A percentile compares a stretch with the other conserved stretches of the same genome.
Conservation (phyloP, 2,888 invertebrate genomes). For the Cephonodes hylas region DNA sequence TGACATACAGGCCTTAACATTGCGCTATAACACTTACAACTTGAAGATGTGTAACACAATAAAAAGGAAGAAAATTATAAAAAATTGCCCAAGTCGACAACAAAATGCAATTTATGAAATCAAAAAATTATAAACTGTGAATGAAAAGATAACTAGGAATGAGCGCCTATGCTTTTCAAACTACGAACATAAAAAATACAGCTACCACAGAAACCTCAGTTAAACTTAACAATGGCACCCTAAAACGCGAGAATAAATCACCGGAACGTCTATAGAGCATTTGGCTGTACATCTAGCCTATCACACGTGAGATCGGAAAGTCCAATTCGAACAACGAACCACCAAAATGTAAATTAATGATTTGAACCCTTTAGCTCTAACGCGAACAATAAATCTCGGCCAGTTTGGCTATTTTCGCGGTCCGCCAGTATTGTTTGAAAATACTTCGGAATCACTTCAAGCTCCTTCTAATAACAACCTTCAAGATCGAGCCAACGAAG, state of each 20-base stretch:
- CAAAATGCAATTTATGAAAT: too few species aligned
- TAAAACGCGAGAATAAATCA: not conserved
- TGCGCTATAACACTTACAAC: too few species aligned
- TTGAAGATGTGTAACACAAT: too few species aligned
- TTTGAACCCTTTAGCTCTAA: slow-evolving; percentile 3
- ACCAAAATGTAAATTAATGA: slow-evolving; percentile 8
- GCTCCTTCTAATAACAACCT: not conserved
- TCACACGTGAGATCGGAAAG: slow-evolving; percentile 1
- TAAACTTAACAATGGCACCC: not conserved
- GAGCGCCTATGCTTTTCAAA: too few species aligned
- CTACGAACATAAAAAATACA: too few species aligned
- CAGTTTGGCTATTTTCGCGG: slow-evolving; percentile 2
- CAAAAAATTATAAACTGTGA: too few species aligned
- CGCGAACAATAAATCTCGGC: not conserved
- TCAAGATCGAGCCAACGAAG: not conserved
- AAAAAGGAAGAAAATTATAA: too few species aligned
- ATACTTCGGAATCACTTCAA: not conserved
- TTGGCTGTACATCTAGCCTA: not conserved
- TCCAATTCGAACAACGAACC: not conserved
- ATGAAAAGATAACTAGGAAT: too few species aligned
- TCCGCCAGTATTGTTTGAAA: not conserved
- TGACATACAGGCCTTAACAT: too few species aligned
- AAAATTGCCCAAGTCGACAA: too few species aligned
- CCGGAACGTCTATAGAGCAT: not conserved
- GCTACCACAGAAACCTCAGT: too few species aligned